Evolutionary conservation across 2,888 invertebrate species (phyloP), one percentile per base, ranked within the genome.

Genomic region (Drosophila neotestacea): DNA sequence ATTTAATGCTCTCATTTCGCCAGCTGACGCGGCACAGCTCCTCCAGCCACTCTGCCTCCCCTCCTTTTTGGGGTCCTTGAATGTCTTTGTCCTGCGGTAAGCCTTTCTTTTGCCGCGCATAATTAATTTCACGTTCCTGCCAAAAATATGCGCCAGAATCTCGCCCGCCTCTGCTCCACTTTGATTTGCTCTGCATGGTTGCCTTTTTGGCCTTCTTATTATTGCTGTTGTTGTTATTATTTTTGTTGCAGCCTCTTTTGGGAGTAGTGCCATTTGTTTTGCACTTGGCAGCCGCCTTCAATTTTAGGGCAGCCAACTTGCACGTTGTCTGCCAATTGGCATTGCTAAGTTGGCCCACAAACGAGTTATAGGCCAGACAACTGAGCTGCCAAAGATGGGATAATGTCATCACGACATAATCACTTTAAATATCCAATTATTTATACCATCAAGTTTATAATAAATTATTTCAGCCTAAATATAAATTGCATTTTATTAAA

Each of bases 111-210:
- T 67, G 67, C 85, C 73, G 85, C 81, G 84, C 84, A 85, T 85
- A 85, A 85, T 85, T 85, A 85, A 85, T 85, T 85, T 85, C 88
- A 81, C 84, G 88, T 81, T 81, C 70, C 81, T 85, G 84, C 84
- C 84, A 85, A 88, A 84, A 88, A 81, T 85, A 86, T 85, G 84
- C 84, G 79, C 86, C 78, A 58, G 86, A 69, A 75, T 78, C 81
- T 48, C 50, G 68, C 61, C 44, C 34, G 59, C 36, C 50, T 59
- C 48, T 44, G 74, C 58, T 70, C 66, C 63, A 63, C 74, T 77
- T 79, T 77, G 79, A 77, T 79, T 79, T 77, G 50, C 64, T 76
- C 44, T 56, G 60, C 47, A 34, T 69, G 51, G 55, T 44, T 66
- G 63, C 44, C 52, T 66, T 60, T 63, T 47, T 11, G 47, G 28